Conservation (phyloP, 2,888 invertebrate species). For the Digitonthophagus gazella region DNA sequence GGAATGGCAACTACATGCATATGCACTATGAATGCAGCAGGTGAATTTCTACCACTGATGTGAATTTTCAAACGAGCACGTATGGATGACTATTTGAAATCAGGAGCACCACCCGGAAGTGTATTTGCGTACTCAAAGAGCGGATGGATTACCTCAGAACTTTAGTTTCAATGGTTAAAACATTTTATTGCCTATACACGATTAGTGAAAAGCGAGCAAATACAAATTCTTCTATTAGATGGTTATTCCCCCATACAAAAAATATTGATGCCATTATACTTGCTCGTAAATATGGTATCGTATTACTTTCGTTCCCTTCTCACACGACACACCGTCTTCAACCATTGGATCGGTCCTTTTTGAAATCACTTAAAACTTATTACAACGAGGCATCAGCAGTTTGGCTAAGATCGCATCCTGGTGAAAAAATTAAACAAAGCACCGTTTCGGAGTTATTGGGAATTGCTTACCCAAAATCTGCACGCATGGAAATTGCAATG, state of each 20-base stretch:
- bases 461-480: slow-evolving; percentile 31
- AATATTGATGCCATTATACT: slow-evolving; percentile 33
- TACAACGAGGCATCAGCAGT: slow-evolving; percentile 29
- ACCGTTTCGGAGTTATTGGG: slow-evolving; percentile 30
- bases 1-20: slow-evolving; percentile 25
- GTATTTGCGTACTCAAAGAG: slow-evolving; percentile 31
- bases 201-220: slow-evolving; percentile 24
- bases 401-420: slow-evolving; percentile 31
- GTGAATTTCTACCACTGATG: slow-evolving; percentile 33
- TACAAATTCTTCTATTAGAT: slow-evolving; percentile 21
- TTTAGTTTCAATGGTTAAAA: slow-evolving; percentile 33
- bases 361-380: slow-evolving; percentile 32
- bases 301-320: slow-evolving; percentile 32
- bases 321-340: slow-evolving; percentile 37
- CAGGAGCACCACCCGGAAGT: slow-evolving; percentile 30
- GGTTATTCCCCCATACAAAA: slow-evolving; percentile 25
- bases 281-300: slow-evolving; percentile 32
- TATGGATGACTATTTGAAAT: slow-evolving; percentile 29
- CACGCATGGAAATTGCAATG: slow-evolving; percentile 24
- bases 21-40: slow-evolving; percentile 30
- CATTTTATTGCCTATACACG: slow-evolving; percentile 33
- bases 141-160: slow-evolving; percentile 32
- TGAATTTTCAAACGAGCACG: slow-evolving; percentile 29
- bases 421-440: slow-evolving; percentile 29
- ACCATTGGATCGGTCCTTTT: slow-evolving; percentile 37